Evolutionary conservation across 1,140 invertebrate species (phyloP).

Genomic region (Schlechtendalia chinensis): DNA sequence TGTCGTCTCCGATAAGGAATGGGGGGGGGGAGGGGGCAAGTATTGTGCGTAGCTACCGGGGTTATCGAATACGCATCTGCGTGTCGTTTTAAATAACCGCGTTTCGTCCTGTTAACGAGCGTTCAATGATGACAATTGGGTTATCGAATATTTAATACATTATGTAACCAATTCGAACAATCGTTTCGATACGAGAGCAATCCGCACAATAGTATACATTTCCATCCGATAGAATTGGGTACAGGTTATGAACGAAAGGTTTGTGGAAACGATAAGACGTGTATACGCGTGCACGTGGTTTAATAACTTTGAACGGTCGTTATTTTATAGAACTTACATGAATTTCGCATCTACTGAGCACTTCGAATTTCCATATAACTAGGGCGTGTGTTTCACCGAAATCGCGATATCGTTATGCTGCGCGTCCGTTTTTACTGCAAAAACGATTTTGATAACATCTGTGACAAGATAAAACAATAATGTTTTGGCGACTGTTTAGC

Average conservation of each 20-base stretch:
- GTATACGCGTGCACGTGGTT: background rate
- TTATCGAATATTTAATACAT: background rate
- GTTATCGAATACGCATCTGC: no score
- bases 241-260: background rate
- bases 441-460: background rate
- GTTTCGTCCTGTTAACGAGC: background rate
- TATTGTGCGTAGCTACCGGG: no score
- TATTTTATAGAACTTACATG: conserved; percentile 29
- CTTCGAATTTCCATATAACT: conserved; percentile 23
- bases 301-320: conserved; percentile 25
- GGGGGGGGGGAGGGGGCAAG: no score
- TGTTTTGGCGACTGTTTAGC: background rate
- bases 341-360: conserved; percentile 1
- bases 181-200: background rate
- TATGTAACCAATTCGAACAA: background rate
- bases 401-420: background rate
- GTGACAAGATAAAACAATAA: no score
- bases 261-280: background rate
- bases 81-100: no score
- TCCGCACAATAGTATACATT: background rate
- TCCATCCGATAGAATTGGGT: background rate
- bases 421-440: background rate
- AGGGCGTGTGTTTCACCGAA: background rate
- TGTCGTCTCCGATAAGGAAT: no score
- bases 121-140: background rate